Base-by-base conservation (phyloP, 1,140 invertebrate genomes). In the Cepaea nemoralis region DNA sequence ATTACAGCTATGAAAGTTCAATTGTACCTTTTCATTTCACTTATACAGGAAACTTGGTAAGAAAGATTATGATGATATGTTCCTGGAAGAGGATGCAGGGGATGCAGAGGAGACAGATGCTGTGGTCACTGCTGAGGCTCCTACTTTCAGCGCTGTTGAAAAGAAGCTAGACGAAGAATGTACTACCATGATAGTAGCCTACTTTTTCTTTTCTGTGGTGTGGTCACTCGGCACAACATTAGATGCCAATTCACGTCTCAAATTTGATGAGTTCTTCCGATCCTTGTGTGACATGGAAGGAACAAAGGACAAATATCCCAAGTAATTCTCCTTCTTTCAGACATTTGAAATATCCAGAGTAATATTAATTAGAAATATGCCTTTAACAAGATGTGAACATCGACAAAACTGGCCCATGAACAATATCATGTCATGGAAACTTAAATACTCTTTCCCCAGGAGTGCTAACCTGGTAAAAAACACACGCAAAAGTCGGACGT, bases 251-350 rank as follows among this genome's bases (percentile, higher is more conserved):
- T 91, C 90, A 6, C 78, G 89, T 1, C 59, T 90, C 45, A 91
- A 90, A 83, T 91, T 91, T 88, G 89, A 91, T 63, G 89, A 90
- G 78, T 91, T 91, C 73, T 91, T 91, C 81, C 84, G 87, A 69
- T 81, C 67, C 16, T 82, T 91, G 8, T 91, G 90, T 85, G 89
- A 89, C 24, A 90, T 88, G 86, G 90, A 91, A 63, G 86, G 86
- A 63, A 82, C 74, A 12, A 86, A 86, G 27, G 85, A 86, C 19
- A 90, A 91, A 82, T 92, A 95, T 90, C 96, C 96, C 0, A 96
- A 84, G 90, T 90, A 84, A 80, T 70, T 73, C 16, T 6, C 24
- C 75, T 33, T 22, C 31, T 66, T 6, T 10, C 42, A n/a, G n/a
- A n/a, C n/a, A n/a, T n/a, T n/a, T n/a, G n/a, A n/a, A n/a, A n/a